These are phyloP conservation scores for Clinocottus analis DNA, from an alignment of 2,113 vertebrate species.

Conservation along the genomic window DNA sequence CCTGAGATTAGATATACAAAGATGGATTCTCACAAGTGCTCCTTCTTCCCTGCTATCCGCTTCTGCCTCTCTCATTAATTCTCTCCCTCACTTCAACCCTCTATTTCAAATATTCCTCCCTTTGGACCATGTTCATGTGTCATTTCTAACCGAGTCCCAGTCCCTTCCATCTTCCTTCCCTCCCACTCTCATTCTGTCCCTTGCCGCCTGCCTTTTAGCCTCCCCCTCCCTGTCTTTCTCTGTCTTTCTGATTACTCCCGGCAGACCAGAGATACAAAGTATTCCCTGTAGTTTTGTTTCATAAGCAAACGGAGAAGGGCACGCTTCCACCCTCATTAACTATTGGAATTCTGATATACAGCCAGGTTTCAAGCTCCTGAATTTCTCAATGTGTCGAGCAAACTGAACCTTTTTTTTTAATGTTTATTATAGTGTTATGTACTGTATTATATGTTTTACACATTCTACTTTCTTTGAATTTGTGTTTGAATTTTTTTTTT, in stretches of 20 bases:
- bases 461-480: too few species aligned
- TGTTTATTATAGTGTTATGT: background rate
- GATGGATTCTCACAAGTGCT: background rate
- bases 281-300: constrained; percentile 51
- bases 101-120: constrained; percentile 31
- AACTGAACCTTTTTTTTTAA: background rate
- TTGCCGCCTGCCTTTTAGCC: background rate
- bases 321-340: constrained; percentile 44
- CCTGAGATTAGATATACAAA: background rate
- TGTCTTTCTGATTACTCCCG: constrained; percentile 38
- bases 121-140: constrained; percentile 27
- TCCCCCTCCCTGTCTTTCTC: constrained; percentile 15
- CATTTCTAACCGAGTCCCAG: constrained; percentile 13
- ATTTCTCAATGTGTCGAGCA: background rate
- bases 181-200: constrained; percentile 16
- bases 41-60: background rate
- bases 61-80: background rate
- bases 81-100: background rate
- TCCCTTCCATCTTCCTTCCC: constrained; percentile 3
- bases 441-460: background rate
- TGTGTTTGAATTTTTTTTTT: too few species aligned
- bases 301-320: constrained; percentile 15
- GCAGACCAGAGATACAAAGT: constrained; percentile 7
- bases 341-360: background rate
- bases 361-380: background rate